These are phyloP conservation scores for Rhynchomys soricoides DNA, from an alignment of 2,113 vertebrate species.

Conservation along the genomic window DNA sequence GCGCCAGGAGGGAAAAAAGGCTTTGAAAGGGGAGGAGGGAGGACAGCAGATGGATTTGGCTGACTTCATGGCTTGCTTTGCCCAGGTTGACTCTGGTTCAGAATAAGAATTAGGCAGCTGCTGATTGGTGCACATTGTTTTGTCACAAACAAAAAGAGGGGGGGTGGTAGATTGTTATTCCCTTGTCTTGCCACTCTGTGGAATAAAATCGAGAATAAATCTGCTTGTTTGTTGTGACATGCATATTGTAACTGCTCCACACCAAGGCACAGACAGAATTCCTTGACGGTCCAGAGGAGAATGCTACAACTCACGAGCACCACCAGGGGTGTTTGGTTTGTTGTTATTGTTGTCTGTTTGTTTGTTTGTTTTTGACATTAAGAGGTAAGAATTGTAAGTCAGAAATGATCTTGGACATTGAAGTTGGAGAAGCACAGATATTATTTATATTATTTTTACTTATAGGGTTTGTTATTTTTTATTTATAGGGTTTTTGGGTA, in stretches of 20 bases:
- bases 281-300: constrained; percentile 29
- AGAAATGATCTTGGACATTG: constrained; percentile 34
- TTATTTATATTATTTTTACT: too few relatives aligned
- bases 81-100: constrained; percentile 72
- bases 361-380: neutral
- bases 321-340: neutral
- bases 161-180: neutral
- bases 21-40: constrained; percentile 73
- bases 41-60: constrained; percentile 71
- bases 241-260: neutral
- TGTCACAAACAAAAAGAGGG: neutral
- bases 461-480: too few relatives aligned
- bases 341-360: neutral
- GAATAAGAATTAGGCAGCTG: constrained; percentile 79
- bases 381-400: constrained; percentile 57
- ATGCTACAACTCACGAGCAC: neutral
- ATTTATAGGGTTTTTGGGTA: constrained; percentile 50
- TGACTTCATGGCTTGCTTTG: constrained; percentile 72
- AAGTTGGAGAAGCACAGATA: constrained; percentile 37
- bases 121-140: constrained; percentile 72
- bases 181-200: neutral
- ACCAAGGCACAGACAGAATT: constrained; percentile 54
- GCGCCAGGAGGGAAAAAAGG: constrained; percentile 71
- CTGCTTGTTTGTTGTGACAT: constrained; percentile 48
- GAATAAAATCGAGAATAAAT: constrained; percentile 48